These are phyloP conservation scores for Mystacides longicornis DNA, from an alignment of 2,888 invertebrate genomes.

Conservation along the genomic window DNA sequence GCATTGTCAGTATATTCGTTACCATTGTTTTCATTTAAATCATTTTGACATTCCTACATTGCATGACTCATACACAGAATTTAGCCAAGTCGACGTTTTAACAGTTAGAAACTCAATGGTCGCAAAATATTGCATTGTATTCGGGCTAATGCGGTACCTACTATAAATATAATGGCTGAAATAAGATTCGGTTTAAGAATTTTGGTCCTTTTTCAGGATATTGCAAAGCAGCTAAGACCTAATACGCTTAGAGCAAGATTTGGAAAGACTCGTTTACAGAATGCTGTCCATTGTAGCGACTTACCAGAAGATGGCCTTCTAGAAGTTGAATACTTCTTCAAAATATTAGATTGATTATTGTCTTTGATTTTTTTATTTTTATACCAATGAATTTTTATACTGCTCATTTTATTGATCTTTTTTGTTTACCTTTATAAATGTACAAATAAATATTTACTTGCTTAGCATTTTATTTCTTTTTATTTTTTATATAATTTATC, in stretches of 20 bases:
- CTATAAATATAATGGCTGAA: neutral
- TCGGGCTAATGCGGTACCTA: neutral
- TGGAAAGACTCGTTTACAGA: conserved; percentile 74
- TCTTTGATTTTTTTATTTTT: neutral
- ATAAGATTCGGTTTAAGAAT: too few relatives aligned
- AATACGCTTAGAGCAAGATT: conserved; percentile 76
- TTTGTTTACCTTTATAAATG: too few relatives aligned
- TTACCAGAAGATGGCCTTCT: conserved; percentile 77
- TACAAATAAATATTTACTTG: too few relatives aligned
- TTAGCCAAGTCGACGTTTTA: too few relatives aligned
- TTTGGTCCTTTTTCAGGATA: conserved; percentile 51
- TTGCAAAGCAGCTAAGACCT: conserved; percentile 77
- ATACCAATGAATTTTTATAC: conserved; percentile 3
- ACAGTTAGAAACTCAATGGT: too few relatives aligned
- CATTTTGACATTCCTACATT: too few relatives aligned
- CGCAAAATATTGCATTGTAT: neutral
- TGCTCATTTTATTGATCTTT: neutral
- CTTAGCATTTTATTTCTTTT: too few relatives aligned
- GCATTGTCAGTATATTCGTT: too few relatives aligned
- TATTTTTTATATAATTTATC: too few relatives aligned
- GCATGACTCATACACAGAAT: too few relatives aligned
- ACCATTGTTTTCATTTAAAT: too few relatives aligned
- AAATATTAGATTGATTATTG: conserved; percentile 45
- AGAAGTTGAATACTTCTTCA: conserved; percentile 78
- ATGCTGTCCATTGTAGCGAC: conserved; percentile 92